phyloP scores from a whole-genome alignment of 2,113 vertebrate genomes.

The Gopherus evgoodei region DNA sequence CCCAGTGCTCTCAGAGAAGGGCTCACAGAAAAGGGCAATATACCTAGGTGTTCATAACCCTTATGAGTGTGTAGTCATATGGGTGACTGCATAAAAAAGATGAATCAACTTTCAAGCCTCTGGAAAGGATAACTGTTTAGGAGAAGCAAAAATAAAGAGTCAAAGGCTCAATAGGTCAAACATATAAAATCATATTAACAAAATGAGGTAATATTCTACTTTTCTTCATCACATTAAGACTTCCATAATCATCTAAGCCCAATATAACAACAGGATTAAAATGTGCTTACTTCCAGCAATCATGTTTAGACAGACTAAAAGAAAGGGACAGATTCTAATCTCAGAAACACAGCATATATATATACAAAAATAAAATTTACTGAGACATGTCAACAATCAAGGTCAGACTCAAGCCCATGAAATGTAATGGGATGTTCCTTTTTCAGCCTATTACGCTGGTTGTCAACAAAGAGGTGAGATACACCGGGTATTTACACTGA shows the following conservation, averaged over 20 bases:
- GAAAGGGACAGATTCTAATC: constrained; percentile 1
- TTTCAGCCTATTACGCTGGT: not conserved
- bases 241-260: not conserved
- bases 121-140: not conserved
- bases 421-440: not conserved
- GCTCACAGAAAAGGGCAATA: not conserved
- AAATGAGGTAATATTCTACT: not conserved
- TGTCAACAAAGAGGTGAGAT: not conserved
- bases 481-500: not conserved
- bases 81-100: not conserved
- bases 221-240: not conserved
- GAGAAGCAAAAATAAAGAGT: not conserved
- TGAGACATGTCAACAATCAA: not conserved
- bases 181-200: not conserved
- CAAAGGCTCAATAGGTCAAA: not conserved
- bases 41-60: not conserved
- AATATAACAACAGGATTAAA: not conserved
- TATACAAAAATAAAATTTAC: not conserved
- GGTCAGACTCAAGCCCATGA: not conserved
- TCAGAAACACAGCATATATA: not conserved
- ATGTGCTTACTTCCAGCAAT: constrained; percentile 5
- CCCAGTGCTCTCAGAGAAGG: not conserved
- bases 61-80: not conserved
- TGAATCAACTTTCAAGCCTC: not conserved
- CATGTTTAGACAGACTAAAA: constrained; percentile 7